Evolutionary conservation across 2,113 vertebrate species (phyloP).

Genomic region (Phocoena sinus): DNA sequence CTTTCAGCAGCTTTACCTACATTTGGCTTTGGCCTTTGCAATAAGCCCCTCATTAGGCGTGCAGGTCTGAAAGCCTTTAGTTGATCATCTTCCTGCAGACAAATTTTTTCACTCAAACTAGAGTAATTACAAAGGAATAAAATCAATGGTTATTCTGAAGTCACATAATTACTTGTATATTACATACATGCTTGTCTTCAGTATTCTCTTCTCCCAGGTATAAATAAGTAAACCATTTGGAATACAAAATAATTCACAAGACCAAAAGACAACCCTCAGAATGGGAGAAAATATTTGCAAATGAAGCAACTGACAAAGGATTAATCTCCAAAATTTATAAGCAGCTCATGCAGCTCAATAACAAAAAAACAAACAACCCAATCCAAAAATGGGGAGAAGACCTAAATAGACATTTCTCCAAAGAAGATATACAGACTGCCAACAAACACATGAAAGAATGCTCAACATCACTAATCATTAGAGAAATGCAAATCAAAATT

Average conservation of each 20-base stretch:
- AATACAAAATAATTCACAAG: conserved; percentile 33
- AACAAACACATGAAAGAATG: too few species aligned
- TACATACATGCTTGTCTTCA: background rate
- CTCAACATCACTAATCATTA: too few species aligned
- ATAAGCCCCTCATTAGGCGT: conserved; percentile 61
- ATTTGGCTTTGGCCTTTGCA: conserved; percentile 78
- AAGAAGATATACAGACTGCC: too few species aligned
- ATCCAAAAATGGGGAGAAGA: too few species aligned
- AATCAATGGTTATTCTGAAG: conserved; percentile 31
- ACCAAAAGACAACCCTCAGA: too few species aligned
- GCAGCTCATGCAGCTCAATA: too few species aligned
- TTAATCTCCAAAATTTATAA: too few species aligned
- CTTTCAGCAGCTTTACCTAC: conserved; percentile 61
- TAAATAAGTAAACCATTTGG: background rate
- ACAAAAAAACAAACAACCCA: too few species aligned
- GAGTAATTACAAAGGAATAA: conserved; percentile 57
- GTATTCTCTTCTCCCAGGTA: background rate
- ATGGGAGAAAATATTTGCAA: too few species aligned
- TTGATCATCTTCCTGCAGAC: conserved; percentile 53
- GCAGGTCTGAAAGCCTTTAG: conserved; percentile 49
- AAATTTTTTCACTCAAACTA: conserved; percentile 62
- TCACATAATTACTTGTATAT: background rate
- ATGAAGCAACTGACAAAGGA: too few species aligned
- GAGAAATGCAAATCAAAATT: too few species aligned
- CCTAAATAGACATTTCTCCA: too few species aligned